Conservation (phyloP, 2,797 vertebrate species). For the Tachyglossus aculeatus region DNA sequence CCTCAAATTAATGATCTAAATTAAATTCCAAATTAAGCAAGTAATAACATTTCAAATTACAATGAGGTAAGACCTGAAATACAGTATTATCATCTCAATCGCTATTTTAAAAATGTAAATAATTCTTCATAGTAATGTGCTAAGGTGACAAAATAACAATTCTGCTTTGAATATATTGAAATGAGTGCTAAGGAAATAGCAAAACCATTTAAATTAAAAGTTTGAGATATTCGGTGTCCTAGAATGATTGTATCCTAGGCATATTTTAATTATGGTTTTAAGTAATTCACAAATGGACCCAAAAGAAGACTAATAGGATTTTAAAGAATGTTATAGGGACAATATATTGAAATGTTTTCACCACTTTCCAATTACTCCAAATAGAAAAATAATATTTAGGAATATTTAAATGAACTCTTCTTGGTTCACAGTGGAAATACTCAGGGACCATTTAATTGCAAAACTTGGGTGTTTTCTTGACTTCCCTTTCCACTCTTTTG, state of each 20-base stretch:
- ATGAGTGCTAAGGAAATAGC: neutral
- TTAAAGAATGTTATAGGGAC: slow-evolving; percentile 31
- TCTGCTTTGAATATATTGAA: slow-evolving; percentile 7
- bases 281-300: slow-evolving; percentile 46
- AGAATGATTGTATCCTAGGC: slow-evolving; percentile 27
- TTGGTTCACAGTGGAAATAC: slow-evolving; percentile 23
- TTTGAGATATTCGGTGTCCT: slow-evolving; percentile 33
- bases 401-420: neutral
- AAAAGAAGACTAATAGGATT: slow-evolving; percentile 41
- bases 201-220: slow-evolving; percentile 47
- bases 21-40: slow-evolving; percentile 56
- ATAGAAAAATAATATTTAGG: neutral
- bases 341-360: slow-evolving; percentile 22
- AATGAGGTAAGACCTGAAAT: slow-evolving; percentile 40
- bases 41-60: slow-evolving; percentile 39
- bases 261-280: slow-evolving; percentile 64
- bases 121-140: slow-evolving; percentile 6
- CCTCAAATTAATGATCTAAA: slow-evolving; percentile 47
- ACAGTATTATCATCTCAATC: slow-evolving; percentile 6
- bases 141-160: slow-evolving; percentile 24
- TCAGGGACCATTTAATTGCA: no score
- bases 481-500: no score
- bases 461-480: no score
- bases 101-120: slow-evolving; percentile 30
- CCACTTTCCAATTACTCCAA: neutral